Evolutionary conservation across 2,113 vertebrate genomes (phyloP).

Genomic region (Egretta garzetta): DNA sequence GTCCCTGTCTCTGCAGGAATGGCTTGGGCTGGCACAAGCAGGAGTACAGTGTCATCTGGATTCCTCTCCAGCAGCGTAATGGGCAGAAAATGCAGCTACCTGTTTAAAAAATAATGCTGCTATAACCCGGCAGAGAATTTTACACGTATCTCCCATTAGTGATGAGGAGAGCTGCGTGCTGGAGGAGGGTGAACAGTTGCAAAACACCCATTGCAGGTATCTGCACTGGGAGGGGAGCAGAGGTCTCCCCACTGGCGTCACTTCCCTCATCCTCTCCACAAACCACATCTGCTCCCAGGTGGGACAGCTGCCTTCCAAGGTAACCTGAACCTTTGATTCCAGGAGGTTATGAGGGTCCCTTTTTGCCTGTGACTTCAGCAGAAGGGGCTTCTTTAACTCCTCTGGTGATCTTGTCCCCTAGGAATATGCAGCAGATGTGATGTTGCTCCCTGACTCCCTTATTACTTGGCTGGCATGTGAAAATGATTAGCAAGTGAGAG

Average conservation of each 20-base stretch:
- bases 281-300: neutral
- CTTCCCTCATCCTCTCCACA: neutral
- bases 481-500: neutral
- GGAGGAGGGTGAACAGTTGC: neutral
- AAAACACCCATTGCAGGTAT: neutral
- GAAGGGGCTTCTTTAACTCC: neutral
- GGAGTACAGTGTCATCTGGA: neutral
- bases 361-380: neutral
- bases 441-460: neutral
- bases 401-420: neutral
- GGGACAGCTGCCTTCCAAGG: neutral
- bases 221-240: neutral
- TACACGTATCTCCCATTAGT: neutral
- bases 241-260: accelerated
- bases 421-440: neutral
- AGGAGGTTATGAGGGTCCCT: neutral
- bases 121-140: neutral
- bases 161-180: accelerated
- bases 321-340: neutral
- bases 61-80: neutral
- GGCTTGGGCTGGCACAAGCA: neutral
- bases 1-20: neutral
- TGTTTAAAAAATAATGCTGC: slow-evolving; percentile 25
- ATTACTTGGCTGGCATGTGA: neutral
- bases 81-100: neutral